phyloP scores from a whole-genome alignment of 1,140 invertebrate species.

The Oncopodura yosiiana region DNA sequence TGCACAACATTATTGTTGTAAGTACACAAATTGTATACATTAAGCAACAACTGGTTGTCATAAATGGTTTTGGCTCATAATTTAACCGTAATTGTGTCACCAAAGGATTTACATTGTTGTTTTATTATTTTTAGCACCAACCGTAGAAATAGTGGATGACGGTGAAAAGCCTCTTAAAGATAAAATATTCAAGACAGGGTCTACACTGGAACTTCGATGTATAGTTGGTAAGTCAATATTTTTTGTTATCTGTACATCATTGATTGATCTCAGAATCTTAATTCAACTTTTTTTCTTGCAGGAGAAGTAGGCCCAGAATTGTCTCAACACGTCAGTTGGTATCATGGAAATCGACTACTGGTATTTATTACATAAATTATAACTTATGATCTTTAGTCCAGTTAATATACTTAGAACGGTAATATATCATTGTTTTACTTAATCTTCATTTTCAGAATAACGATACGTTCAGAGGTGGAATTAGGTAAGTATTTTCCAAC shows the following conservation, averaged over 20 bases:
- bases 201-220: constrained; percentile 73
- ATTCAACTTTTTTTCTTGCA: background rate
- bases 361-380: too few relatives aligned
- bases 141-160: constrained; percentile 74
- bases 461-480: constrained; percentile 69
- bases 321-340: constrained; percentile 57
- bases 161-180: constrained; percentile 63
- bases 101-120: background rate
- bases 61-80: too few relatives aligned
- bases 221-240: too few relatives aligned
- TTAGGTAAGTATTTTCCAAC: constrained; percentile 57
- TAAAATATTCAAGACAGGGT: constrained; percentile 77
- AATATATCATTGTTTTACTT: too few relatives aligned
- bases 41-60: too few relatives aligned
- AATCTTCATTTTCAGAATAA: constrained; percentile 73
- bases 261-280: background rate
- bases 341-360: too few relatives aligned
- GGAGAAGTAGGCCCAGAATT: constrained; percentile 23
- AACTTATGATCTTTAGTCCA: too few relatives aligned
- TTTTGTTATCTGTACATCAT: too few relatives aligned
- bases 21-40: too few relatives aligned
- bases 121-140: constrained; percentile 54
- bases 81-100: background rate
- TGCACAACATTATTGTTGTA: too few relatives aligned
- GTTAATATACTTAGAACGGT: too few relatives aligned